These are phyloP conservation scores for Julus scanicus DNA, from an alignment of 2,888 invertebrate species.

Conservation along the genomic window DNA sequence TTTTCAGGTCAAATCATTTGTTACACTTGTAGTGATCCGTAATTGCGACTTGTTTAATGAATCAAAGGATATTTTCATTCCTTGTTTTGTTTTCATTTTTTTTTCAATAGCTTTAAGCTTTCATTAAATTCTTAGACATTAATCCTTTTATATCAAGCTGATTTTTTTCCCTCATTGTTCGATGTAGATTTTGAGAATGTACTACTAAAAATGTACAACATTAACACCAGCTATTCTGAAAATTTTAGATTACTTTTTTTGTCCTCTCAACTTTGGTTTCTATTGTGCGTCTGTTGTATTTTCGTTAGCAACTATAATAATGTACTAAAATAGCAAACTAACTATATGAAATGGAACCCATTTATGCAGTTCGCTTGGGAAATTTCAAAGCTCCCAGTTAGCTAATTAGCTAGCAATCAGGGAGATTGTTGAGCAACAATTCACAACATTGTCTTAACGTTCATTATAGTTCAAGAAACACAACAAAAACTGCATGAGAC, in stretches of 20 bases:
- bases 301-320: too few relatives aligned
- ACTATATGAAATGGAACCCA: too few relatives aligned
- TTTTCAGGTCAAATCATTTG: not conserved
- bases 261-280: not conserved
- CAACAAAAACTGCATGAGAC: not conserved
- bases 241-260: too few relatives aligned
- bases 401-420: constrained; percentile 1
- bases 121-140: not conserved
- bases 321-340: too few relatives aligned
- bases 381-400: not conserved
- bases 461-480: not conserved
- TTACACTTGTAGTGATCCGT: not conserved
- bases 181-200: too few relatives aligned
- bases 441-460: constrained; percentile 4
- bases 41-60: not conserved
- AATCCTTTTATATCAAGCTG: too few relatives aligned
- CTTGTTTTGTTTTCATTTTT: not conserved
- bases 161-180: too few relatives aligned
- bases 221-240: too few relatives aligned
- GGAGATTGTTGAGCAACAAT: not conserved
- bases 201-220: too few relatives aligned
- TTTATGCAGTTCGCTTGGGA: not conserved
- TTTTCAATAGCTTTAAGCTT: not conserved
- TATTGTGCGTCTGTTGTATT: not conserved
- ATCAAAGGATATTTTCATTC: not conserved